phyloP scores from a whole-genome alignment of 2,888 invertebrate genomes.

The Lasioglossum marginatum region DNA sequence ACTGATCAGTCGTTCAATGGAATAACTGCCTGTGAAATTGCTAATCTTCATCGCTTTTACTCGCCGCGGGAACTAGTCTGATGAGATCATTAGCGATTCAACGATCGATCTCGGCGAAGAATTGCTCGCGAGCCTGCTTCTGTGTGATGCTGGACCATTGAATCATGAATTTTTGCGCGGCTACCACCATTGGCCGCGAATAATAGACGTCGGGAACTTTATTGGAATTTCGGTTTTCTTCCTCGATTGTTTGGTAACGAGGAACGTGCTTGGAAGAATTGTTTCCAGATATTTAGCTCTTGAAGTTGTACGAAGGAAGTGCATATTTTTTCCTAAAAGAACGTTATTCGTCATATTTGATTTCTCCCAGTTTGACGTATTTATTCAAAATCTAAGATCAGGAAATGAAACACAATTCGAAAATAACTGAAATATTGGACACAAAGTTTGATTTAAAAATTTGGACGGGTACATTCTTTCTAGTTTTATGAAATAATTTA shows the following conservation, averaged over 20 bases:
- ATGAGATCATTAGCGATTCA: conserved; percentile 7
- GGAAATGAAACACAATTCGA: too few relatives aligned
- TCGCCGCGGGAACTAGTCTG: neutral
- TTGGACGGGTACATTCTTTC: too few relatives aligned
- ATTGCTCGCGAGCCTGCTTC: neutral
- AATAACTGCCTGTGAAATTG: neutral
- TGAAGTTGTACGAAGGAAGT: neutral
- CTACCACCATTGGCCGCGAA: neutral
- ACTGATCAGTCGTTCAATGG: neutral
- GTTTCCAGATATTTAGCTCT: neutral
- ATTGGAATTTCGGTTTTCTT: neutral
- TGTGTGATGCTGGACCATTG: neutral
- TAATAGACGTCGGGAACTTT: neutral
- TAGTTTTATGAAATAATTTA: too few relatives aligned
- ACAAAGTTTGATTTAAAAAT: too few relatives aligned
- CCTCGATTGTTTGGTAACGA: too few relatives aligned
- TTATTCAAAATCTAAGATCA: neutral
- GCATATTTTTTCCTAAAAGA: neutral
- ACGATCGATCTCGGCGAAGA: conserved; percentile 10
- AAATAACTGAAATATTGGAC: too few relatives aligned
- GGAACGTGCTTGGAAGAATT: neutral
- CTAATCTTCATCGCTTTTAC: conserved; percentile 17
- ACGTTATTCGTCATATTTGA: neutral
- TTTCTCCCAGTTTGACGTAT: neutral
- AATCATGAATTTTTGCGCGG: neutral